phyloP scores from a whole-genome alignment of 2,888 invertebrate genomes.

The Rhagonycha fulva region DNA sequence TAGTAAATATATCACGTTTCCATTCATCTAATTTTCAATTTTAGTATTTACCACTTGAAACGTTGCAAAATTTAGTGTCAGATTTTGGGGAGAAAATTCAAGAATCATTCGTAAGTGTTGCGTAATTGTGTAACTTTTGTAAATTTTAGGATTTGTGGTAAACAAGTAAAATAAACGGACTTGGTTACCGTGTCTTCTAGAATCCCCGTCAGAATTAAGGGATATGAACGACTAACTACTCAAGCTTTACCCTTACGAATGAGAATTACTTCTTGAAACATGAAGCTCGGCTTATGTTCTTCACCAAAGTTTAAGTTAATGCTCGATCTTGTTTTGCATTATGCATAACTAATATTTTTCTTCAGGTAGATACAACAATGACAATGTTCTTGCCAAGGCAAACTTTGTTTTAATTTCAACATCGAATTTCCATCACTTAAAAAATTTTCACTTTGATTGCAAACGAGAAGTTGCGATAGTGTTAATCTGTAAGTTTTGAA shows the following conservation, averaged over 20 bases:
- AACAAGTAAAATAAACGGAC: constrained; percentile 35
- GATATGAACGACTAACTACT: constrained; percentile 40
- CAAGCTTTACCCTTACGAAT: constrained; percentile 35
- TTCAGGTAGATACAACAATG: constrained; percentile 34
- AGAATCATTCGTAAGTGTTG: neutral
- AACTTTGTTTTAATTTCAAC: neutral
- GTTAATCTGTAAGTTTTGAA: neutral
- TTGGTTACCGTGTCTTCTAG: constrained; percentile 29
- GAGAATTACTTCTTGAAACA: constrained; percentile 44
- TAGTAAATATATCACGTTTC: neutral
- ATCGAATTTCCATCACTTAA: neutral
- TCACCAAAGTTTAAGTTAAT: constrained; percentile 35
- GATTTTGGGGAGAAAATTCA: neutral
- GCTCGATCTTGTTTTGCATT: constrained; percentile 49
- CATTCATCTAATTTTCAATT: neutral
- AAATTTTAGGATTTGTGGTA: constrained; percentile 28
- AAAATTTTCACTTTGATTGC: neutral
- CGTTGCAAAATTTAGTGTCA: neutral
- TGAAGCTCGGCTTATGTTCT: constrained; percentile 36
- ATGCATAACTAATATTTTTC: constrained; percentile 54
- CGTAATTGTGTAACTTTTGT: constrained; percentile 1
- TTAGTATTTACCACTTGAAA: neutral
- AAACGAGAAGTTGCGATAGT: neutral
- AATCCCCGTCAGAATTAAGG: constrained; percentile 42
- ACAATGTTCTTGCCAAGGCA: neutral